phyloP scores from a whole-genome alignment of 2,113 vertebrate species.

The Phocoena phocoena region DNA sequence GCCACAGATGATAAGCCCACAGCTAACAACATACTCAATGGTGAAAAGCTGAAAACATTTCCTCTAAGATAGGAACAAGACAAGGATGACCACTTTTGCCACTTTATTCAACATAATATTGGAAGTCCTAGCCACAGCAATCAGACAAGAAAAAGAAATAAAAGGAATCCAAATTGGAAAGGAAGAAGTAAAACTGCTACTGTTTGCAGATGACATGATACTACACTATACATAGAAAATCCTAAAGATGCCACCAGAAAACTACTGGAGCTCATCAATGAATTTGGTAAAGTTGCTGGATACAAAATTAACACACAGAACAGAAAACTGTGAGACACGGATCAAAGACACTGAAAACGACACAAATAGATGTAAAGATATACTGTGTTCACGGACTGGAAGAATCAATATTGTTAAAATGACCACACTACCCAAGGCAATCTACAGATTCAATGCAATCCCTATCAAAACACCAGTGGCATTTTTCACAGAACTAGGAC shows the following conservation, averaged over 20 bases:
- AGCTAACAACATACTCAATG: background rate
- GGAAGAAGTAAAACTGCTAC: background rate
- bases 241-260: background rate
- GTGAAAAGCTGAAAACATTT: background rate
- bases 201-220: background rate
- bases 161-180: background rate
- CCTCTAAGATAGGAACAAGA: background rate
- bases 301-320: background rate
- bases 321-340: background rate
- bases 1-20: background rate
- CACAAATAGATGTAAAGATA: background rate
- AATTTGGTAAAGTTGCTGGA: background rate
- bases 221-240: background rate
- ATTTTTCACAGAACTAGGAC: background rate
- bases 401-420: background rate
- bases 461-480: background rate
- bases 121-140: background rate
- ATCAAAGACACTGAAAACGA: background rate
- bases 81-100: background rate
- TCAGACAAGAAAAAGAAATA: background rate
- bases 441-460: background rate
- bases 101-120: background rate
- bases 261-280: background rate
- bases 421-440: background rate
- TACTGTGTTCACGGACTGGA: background rate